Evolutionary conservation across 2,113 vertebrate genomes (phyloP).

Genomic region (Regulus satrapa): DNA sequence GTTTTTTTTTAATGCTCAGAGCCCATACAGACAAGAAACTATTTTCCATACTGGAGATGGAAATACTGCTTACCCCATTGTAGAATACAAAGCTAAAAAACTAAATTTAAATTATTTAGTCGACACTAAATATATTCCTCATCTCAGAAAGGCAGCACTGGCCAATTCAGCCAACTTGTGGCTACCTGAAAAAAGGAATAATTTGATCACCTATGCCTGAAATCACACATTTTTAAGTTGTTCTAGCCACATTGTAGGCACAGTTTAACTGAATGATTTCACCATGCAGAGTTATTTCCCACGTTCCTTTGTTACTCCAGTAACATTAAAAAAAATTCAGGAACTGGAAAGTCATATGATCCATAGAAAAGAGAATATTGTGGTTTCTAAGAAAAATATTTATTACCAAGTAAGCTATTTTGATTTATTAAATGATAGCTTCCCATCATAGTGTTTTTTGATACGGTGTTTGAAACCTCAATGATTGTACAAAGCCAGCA

Average conservation of each 20-base stretch:
- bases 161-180: not conserved
- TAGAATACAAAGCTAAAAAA: not conserved
- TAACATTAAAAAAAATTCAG: conserved; percentile 14
- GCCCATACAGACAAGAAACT: not conserved
- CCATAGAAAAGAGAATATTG: not conserved
- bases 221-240: not conserved
- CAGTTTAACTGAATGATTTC: not conserved
- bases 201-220: not conserved
- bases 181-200: not conserved
- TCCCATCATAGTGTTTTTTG: not conserved
- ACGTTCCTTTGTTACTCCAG: not conserved
- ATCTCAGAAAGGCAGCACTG: not conserved
- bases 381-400: conserved; percentile 57
- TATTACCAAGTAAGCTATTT: conserved; percentile 4
- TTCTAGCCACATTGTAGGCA: not conserved
- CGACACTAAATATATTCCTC: not conserved
- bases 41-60: not conserved
- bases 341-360: conserved; percentile 4
- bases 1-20: not conserved
- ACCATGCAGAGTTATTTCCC: not conserved
- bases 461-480: not conserved
- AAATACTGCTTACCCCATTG: not conserved
- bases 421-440: conserved; percentile 59
- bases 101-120: not conserved
- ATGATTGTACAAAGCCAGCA: not conserved